Evolutionary conservation across 2,797 vertebrate genomes (phyloP), one percentile per base, ranked within the genome.

Genomic region (Chromis chromis): DNA sequence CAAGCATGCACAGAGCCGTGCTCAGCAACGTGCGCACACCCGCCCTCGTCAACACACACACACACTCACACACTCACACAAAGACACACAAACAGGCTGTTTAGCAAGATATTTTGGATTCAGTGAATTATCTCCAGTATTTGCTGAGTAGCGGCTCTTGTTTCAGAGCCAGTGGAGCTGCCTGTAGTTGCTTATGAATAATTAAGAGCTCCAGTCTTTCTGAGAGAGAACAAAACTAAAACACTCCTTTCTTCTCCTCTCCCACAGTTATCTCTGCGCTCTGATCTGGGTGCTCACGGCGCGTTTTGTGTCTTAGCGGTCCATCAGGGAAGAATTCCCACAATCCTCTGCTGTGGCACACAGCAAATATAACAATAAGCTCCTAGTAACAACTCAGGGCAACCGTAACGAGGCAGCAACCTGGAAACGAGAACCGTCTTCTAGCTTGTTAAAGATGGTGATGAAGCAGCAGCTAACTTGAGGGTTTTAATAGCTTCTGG

Each of bases 131-230:
- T 91, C 85, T 84, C 80, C 78, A 78, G 89, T 88, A 91, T 91
- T 92, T 92, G 90, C 89, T 92, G 91, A 92, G 91, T 87, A 89
- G 89, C 77, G n/a, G 80, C 87, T 91, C 89, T 90, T 88, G 87
- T 91, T 92, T 91, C 85, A 65, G 81, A 89, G 87, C 89, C 85
- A 86, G 86, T 82, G 75, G 79, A 91, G 88, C 89, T 70, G 89
- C 90, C 88, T 88, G 90, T 92, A 88, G 86, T 89, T 88, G 81
- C 87, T 88, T 79, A 92, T 94, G 91, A 93, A 93, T 94, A 92
- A 94, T 94, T 93, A 91, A 94, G 83, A 79, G 75, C 82, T 85
- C 74, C 53, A 71, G 84, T 89, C 89, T 92, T 87, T 89, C 73
- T 63, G 74, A 87, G 86, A 86, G 79, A 79, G 85, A 91, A 90